Conservation (phyloP, 2,888 invertebrate genomes). For the Dryobota labecula region DNA sequence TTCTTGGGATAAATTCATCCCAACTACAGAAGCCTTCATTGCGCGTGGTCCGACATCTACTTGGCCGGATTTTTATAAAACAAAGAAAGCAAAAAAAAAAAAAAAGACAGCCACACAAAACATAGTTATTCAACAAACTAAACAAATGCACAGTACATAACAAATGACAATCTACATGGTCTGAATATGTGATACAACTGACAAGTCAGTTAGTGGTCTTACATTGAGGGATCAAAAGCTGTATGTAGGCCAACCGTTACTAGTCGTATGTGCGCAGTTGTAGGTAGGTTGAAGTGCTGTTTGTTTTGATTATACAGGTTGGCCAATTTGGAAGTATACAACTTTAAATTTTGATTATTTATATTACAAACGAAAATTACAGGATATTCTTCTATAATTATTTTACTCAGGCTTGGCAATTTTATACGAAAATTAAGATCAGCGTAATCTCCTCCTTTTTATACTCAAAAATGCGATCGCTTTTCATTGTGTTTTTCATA, state of each 20-base stretch:
- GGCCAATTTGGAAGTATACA: too few relatives aligned
- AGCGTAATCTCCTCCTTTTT: too few relatives aligned
- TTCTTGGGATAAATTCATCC: too few relatives aligned
- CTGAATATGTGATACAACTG: constrained; percentile 54
- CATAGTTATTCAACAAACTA: constrained; percentile 3
- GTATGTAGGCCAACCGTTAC: constrained; percentile 74
- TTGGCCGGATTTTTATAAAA: background rate
- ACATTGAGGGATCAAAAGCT: constrained; percentile 65
- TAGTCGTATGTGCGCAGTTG: constrained; percentile 39
- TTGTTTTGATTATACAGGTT: constrained; percentile 55
- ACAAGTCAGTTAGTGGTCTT: constrained; percentile 65
- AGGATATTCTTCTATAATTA: too few relatives aligned
- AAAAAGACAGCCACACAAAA: background rate
- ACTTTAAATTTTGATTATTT: too few relatives aligned
- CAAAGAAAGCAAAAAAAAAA: background rate
- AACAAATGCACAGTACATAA: constrained; percentile 14
- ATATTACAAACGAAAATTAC: too few relatives aligned
- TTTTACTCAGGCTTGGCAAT: too few relatives aligned
- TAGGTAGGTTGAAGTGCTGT: constrained; percentile 6
- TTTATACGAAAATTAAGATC: too few relatives aligned
- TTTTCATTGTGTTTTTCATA: too few relatives aligned
- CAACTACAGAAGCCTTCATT: too few relatives aligned
- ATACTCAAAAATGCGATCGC: too few relatives aligned
- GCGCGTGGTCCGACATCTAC: too few relatives aligned
- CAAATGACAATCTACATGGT: constrained; percentile 56